Evolutionary conservation across 2,113 vertebrate genomes (phyloP).

Genomic region (Mormyrus lacerda): DNA sequence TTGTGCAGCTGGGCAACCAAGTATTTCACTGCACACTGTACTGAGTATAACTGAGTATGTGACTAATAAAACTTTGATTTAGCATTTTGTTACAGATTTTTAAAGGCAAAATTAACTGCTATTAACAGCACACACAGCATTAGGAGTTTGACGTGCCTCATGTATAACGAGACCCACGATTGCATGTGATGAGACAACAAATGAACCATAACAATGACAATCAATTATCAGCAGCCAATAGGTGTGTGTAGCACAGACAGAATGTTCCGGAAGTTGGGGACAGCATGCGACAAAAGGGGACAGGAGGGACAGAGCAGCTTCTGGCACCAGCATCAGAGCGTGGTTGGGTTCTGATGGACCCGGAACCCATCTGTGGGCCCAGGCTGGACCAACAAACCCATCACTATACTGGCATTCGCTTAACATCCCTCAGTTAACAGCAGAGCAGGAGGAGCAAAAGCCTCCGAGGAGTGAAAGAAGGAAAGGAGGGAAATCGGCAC

Average conservation of each 20-base stretch:
- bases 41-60: not conserved
- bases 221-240: not conserved
- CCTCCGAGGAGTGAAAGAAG: not conserved
- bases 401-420: not conserved
- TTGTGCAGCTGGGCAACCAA: not conserved
- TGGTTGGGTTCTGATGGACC: conserved; percentile 70
- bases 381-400: not conserved
- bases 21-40: not conserved
- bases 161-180: not conserved
- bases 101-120: not conserved
- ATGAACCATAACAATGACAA: not conserved
- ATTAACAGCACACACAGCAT: not conserved
- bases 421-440: not conserved
- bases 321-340: conserved; percentile 98
- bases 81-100: not conserved
- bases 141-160: not conserved
- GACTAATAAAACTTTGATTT: not conserved
- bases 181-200: not conserved
- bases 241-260: not conserved
- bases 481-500: not conserved
- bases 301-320: conserved; percentile 74
- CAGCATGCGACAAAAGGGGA: not conserved
- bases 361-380: not conserved
- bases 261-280: not conserved
- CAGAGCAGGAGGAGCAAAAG: not conserved